Evolutionary conservation across 2,888 invertebrate species (phyloP), one percentile per base, ranked within the genome.

Genomic region (Trichopria drosophilae): DNA sequence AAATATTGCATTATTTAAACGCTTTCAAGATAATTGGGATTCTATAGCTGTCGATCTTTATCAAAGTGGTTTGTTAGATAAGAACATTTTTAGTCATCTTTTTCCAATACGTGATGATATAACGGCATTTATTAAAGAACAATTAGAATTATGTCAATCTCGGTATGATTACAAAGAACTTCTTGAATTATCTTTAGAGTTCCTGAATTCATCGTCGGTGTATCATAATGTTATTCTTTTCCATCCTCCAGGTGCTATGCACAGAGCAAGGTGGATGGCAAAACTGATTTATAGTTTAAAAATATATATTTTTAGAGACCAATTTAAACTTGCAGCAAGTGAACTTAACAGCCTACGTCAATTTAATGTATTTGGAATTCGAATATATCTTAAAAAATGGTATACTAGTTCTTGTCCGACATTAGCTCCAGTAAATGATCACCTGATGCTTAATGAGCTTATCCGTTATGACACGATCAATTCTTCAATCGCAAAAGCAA

Each of bases 221-320:
- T 10, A 18, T 19, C 24, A 18, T 2, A 3, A 18, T 12, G 26
- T 12, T 7, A n/a, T 61, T 32, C 51, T 58, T 49, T 58, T 60
- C 48, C 6, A 52, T 22, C 41, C 58, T 44, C 60, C 61, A 41
- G 61, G 53, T 40, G 62, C 58, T n/a, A 55, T 62, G 59, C 64
- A 66, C 57, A 59, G 64, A 57, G 64, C 64, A 41, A 44, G 59
- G 45, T 64, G 63, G 63, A 65, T 67, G 62, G 58, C 59, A 29
- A 64, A 52, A 56, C 58, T 61, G 24, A 34, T 34, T 34, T 34
- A 34, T 12, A 12, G n/a, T n/a, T n/a, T n/a, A 32, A 65, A 57
- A 51, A 57, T 61, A 16, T 57, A 22, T 31, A 31, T 58, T 31
- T 47, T 57, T 43, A 45, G 43, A 15, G 19, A 32, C 29, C 53